phyloP scores from a whole-genome alignment of 2,113 vertebrate species.

The Prietella phreatophila region DNA sequence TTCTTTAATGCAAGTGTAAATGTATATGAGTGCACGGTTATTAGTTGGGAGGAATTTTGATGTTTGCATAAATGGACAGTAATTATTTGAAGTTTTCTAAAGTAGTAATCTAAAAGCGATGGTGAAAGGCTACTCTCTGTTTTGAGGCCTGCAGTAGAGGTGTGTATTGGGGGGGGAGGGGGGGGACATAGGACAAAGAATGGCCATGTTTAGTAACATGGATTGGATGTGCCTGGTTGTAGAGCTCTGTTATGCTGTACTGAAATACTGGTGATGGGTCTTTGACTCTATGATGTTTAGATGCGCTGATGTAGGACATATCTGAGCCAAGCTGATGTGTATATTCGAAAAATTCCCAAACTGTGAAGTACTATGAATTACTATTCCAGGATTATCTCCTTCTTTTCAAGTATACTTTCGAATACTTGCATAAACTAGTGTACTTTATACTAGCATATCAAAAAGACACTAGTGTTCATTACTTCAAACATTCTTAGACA shows the following conservation, averaged over 20 bases:
- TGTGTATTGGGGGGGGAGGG: not conserved
- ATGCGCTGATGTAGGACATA: not conserved
- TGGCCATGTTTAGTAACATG: not conserved
- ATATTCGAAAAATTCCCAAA: not conserved
- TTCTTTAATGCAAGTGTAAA: not conserved
- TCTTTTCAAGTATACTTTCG: not conserved
- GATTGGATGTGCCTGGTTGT: too few species aligned
- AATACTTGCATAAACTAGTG: not conserved
- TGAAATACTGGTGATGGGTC: not conserved
- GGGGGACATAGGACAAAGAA: not conserved
- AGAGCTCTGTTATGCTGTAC: not conserved
- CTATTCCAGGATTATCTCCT: too few species aligned
- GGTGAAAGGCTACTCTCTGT: not conserved
- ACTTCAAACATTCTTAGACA: not conserved
- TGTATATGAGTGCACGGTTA: not conserved
- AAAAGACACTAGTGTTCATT: not conserved
- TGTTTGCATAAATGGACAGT: not conserved
- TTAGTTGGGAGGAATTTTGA: not conserved
- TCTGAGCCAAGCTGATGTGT: not conserved
- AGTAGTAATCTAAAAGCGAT: not conserved
- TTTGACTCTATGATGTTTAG: not conserved
- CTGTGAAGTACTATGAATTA: too few species aligned
- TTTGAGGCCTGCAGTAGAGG: not conserved
- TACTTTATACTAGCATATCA: not conserved
- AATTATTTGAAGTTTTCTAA: not conserved